phyloP scores from a whole-genome alignment of 2,888 invertebrate genomes.

The Monopis laevigella region DNA sequence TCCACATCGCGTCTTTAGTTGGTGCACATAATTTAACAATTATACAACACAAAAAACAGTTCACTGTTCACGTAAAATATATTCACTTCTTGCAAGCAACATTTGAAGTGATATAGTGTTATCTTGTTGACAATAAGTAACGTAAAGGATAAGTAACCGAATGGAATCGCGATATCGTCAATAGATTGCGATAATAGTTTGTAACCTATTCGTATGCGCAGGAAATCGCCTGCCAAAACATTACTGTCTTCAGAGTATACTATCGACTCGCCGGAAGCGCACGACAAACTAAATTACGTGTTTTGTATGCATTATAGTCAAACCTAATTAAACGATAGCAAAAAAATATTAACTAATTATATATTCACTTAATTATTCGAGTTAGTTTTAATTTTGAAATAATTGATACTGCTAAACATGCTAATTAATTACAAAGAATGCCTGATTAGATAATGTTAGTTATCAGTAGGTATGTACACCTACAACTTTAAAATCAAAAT shows the following conservation, averaged over 20 bases:
- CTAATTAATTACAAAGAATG: too few relatives aligned
- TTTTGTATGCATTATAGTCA: not conserved
- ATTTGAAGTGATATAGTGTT: constrained; percentile 27
- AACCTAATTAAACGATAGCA: constrained; percentile 6
- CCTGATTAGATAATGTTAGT: too few relatives aligned
- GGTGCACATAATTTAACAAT: not conserved
- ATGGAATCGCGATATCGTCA: constrained; percentile 7
- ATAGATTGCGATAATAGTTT: constrained; percentile 19
- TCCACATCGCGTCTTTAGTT: constrained; percentile 4
- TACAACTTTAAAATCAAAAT: too few relatives aligned
- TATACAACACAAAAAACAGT: constrained; percentile 1
- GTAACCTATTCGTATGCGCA: constrained; percentile 8
- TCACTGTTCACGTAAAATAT: not conserved
- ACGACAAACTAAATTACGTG: not conserved
- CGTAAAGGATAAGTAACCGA: constrained; percentile 4
- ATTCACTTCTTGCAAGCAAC: not conserved
- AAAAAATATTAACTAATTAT: constrained; percentile 2
- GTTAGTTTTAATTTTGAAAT: constrained; percentile 3
- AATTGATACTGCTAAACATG: too few relatives aligned
- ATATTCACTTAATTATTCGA: not conserved
- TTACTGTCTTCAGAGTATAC: not conserved
- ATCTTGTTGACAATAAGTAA: constrained; percentile 22
- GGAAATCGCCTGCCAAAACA: constrained; percentile 2
- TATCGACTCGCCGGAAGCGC: not conserved
- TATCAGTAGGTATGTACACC: too few relatives aligned